These are phyloP conservation scores for Dryadula phaetusa DNA, from an alignment of 2,888 invertebrate genomes.

Conservation along the genomic window DNA sequence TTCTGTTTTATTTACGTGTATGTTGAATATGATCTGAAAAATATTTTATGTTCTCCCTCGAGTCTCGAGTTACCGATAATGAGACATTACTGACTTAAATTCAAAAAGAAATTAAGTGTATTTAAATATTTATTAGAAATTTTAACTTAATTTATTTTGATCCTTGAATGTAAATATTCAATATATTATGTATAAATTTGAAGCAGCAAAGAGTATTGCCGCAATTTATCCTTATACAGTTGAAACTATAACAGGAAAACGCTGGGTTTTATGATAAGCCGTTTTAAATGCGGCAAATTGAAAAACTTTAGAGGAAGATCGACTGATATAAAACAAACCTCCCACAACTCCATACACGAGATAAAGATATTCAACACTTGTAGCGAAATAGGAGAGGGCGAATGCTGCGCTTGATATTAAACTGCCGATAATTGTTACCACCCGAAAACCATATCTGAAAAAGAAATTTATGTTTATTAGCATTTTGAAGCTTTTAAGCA, in stretches of 20 bases:
- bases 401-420: constrained; percentile 89
- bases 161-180: too few relatives aligned
- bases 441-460: constrained; percentile 92
- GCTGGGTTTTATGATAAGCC: constrained; percentile 9
- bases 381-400: constrained; percentile 88
- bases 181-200: too few relatives aligned
- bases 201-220: neutral
- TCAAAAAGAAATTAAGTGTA: too few relatives aligned
- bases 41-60: too few relatives aligned
- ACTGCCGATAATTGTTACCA: constrained; percentile 93
- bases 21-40: too few relatives aligned
- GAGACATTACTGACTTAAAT: too few relatives aligned
- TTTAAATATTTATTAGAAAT: too few relatives aligned
- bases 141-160: too few relatives aligned
- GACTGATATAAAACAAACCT: constrained; percentile 79
- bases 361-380: constrained; percentile 90
- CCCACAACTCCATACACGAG: constrained; percentile 93
- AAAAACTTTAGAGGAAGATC: neutral
- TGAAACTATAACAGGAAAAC: constrained; percentile 2
- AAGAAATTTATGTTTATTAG: neutral
- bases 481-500: neutral
- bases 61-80: too few relatives aligned
- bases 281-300: neutral
- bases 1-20: too few relatives aligned
- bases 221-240: neutral